Percentiles rank a stretch among this genome's conserved stretches.
Evolutionary conservation across 2,888 invertebrate genomes (phyloP).

Genomic region (Tyria jacobaeae): DNA sequence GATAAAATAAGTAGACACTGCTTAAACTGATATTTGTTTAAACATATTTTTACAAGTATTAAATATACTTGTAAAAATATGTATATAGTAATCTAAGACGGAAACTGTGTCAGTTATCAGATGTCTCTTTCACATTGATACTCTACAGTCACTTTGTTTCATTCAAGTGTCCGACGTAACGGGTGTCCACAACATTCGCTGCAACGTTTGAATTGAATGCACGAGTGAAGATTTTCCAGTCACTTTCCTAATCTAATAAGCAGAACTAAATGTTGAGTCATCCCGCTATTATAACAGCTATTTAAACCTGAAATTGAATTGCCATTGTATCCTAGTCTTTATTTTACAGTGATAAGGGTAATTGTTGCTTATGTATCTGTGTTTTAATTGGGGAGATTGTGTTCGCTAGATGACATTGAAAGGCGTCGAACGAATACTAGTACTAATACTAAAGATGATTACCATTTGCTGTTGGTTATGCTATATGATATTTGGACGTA

Average conservation of each 20-base stretch:
- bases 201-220: slow-evolving; percentile 40
- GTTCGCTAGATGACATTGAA: slow-evolving; percentile 44
- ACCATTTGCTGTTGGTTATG: slow-evolving; percentile 52
- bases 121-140: slow-evolving; percentile 7
- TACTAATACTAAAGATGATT: slow-evolving; percentile 49
- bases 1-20: too few relatives aligned
- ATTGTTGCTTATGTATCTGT: slow-evolving; percentile 34
- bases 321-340: slow-evolving; percentile 37
- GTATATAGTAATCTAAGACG: too few relatives aligned
- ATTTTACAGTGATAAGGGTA: slow-evolving; percentile 21
- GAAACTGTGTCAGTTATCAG: slow-evolving; percentile 4
- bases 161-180: slow-evolving; percentile 28
- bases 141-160: slow-evolving; percentile 13
- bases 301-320: slow-evolving; percentile 34
- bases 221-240: slow-evolving; percentile 55
- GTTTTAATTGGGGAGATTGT: slow-evolving; percentile 55
- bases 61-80: not conserved
- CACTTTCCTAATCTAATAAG: slow-evolving; percentile 68
- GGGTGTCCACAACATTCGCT: slow-evolving; percentile 23
- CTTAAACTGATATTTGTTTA: not conserved
- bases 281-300: slow-evolving; percentile 48
- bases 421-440: slow-evolving; percentile 37
- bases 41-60: not conserved
- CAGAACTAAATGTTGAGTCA: slow-evolving; percentile 62
- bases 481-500: too few relatives aligned